A percentile compares a stretch with the other conserved stretches of the same genome.
Conservation (phyloP, 2,888 invertebrate genomes). For the Zaprionus lineosus region DNA sequence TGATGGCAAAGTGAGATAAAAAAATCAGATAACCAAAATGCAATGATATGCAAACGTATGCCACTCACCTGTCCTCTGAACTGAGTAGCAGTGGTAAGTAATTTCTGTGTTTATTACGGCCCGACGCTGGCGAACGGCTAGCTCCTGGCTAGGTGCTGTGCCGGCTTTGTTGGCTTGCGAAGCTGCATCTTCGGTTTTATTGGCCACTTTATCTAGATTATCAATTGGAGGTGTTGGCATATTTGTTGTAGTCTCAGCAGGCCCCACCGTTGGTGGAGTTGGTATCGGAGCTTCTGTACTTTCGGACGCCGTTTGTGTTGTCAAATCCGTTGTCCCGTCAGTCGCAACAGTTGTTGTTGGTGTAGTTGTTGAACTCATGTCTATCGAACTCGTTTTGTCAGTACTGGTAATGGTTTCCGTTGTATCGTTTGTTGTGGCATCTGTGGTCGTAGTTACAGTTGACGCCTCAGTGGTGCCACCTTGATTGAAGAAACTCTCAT, state of each 20-base stretch:
- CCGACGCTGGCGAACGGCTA: constrained; percentile 62
- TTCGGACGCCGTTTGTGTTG: constrained; percentile 20
- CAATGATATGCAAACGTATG: neutral
- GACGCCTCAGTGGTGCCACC: constrained; percentile 57
- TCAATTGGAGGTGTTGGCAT: constrained; percentile 69
- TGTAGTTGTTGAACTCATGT: constrained; percentile 34
- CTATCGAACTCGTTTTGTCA: too few species aligned
- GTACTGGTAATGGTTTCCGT: constrained; percentile 7
- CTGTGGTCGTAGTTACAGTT: constrained; percentile 52
- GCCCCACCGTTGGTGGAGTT: constrained; percentile 59
- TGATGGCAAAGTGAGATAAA: neutral
- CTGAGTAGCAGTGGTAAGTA: constrained; percentile 76
- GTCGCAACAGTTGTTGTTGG: constrained; percentile 17
- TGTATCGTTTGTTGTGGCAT: constrained; percentile 1
- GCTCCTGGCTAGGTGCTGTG: too few species aligned
- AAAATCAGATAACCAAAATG: neutral
- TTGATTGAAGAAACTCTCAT: constrained; percentile 67
- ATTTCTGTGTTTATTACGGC: constrained; percentile 29
- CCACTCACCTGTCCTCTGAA: constrained; percentile 64
- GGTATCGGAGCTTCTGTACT: constrained; percentile 46
- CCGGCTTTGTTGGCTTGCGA: too few species aligned
- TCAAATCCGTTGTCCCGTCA: too few species aligned
- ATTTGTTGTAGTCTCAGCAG: constrained; percentile 51
- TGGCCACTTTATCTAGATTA: constrained; percentile 31
- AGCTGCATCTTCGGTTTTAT: constrained; percentile 15